Conservation (phyloP, 2,797 vertebrate genomes). For the Odontamblyopus rebecca region DNA sequence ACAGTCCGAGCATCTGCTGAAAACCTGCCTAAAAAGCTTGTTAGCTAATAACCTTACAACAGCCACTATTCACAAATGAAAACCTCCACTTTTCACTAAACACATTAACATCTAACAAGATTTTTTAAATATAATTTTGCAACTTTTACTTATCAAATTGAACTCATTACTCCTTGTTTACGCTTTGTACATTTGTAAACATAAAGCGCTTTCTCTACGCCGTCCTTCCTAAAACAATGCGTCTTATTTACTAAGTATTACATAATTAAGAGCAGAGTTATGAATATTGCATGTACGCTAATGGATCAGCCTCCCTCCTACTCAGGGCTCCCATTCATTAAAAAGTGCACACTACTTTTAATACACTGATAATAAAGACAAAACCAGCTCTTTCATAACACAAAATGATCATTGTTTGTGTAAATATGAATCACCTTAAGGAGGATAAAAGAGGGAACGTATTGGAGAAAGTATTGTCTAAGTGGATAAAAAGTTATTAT, state of each 20-base stretch:
- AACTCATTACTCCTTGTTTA: not conserved
- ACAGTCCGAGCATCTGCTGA: too few relatives aligned
- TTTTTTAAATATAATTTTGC: not conserved
- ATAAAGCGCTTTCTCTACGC: not conserved
- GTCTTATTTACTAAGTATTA: constrained; percentile 5
- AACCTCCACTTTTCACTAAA: not conserved
- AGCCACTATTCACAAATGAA: not conserved
- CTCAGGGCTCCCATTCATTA: constrained; percentile 8
- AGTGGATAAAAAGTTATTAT: constrained; percentile 12
- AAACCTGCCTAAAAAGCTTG: too few relatives aligned
- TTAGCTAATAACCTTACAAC: not conserved
- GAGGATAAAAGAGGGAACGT: constrained; percentile 4
- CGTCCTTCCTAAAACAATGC: not conserved
- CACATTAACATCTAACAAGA: not conserved
- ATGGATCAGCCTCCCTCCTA: not conserved
- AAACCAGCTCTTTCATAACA: not conserved
- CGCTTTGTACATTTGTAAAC: not conserved
- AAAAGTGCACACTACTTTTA: not conserved
- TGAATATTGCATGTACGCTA: constrained; percentile 7
- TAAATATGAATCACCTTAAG: not conserved
- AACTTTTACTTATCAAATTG: not conserved
- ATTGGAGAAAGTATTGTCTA: constrained; percentile 5
- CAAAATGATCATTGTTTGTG: not conserved
- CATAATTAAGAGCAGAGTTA: constrained; percentile 6
- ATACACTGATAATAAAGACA: not conserved